A percentile compares a stretch with the other conserved stretches of the same genome.
Conservation (phyloP, 2,113 vertebrate genomes). For the Pantherophis guttatus region DNA sequence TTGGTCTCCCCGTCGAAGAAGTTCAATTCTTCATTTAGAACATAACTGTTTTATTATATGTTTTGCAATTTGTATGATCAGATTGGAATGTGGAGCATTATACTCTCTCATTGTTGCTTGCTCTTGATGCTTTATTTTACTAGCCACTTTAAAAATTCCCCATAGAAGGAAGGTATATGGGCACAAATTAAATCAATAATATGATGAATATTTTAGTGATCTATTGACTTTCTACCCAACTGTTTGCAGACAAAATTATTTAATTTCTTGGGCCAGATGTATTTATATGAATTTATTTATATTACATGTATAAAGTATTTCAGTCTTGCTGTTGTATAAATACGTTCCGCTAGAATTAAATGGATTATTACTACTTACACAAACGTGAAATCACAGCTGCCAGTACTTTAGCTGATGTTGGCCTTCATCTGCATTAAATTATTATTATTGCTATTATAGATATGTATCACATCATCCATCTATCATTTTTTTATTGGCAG, state of each 20-base stretch:
- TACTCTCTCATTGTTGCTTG: conserved; percentile 58
- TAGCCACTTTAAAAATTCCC: not conserved
- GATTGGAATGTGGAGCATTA: conserved; percentile 60
- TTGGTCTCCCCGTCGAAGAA: conserved; percentile 26
- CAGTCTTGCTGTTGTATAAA: not conserved
- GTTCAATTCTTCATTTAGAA: conserved; percentile 68
- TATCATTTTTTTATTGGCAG: not conserved
- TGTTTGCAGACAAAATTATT: not conserved
- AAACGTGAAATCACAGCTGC: too few relatives aligned
- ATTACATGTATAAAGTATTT: not conserved
- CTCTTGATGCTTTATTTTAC: conserved; percentile 32
- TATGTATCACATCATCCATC: not conserved
- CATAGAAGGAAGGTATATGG: not conserved
- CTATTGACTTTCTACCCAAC: not conserved
- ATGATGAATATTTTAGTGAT: not conserved
- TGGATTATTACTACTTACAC: not conserved
- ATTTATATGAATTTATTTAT: not conserved
- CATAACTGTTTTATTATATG: conserved; percentile 61
- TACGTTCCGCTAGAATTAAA: not conserved
- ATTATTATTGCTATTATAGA: too few relatives aligned
- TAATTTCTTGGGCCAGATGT: not conserved
- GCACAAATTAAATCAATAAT: not conserved
- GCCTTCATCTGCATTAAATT: too few relatives aligned
- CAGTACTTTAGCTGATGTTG: too few relatives aligned
- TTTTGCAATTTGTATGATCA: conserved; percentile 56